These are phyloP conservation scores for Drosophila diplacantha DNA, from an alignment of 2,888 invertebrate species.

Conservation along the genomic window DNA sequence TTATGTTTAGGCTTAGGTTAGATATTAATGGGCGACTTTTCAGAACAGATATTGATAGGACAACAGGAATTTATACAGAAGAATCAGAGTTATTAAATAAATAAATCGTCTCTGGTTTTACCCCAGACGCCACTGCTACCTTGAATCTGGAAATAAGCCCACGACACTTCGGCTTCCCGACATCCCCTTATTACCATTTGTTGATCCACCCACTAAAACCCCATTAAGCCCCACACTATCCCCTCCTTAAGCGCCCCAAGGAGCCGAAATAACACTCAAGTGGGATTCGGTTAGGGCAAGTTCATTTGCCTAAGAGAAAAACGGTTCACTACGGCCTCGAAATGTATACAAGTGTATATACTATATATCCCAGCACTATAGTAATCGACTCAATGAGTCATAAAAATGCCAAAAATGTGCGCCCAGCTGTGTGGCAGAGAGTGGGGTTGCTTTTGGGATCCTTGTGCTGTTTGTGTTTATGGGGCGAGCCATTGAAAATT, in stretches of 20 bases:
- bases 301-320: conserved; percentile 44
- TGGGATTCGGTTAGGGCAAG: conserved; percentile 16
- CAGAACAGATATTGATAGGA: neutral
- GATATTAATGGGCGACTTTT: neutral
- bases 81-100: neutral
- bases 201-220: conserved; percentile 39
- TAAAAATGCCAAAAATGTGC: conserved; percentile 71
- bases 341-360: conserved; percentile 36
- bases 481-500: conserved; percentile 57
- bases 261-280: conserved; percentile 17
- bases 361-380: conserved; percentile 54
- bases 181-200: conserved; percentile 46
- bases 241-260: conserved; percentile 34
- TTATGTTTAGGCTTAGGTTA: conserved; percentile 23
- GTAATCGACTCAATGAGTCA: conserved; percentile 73
- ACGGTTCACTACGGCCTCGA: conserved; percentile 23
- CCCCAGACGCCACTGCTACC: neutral
- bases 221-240: conserved; percentile 37
- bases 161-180: neutral
- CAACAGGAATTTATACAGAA: neutral
- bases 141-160: neutral
- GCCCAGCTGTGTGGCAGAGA: conserved; percentile 49
- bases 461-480: conserved; percentile 45
- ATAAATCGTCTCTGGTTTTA: neutral
- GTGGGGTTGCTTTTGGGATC: conserved; percentile 32